Base-by-base conservation (phyloP, 1,140 invertebrate genomes). In the Melitaea cinxia region DNA sequence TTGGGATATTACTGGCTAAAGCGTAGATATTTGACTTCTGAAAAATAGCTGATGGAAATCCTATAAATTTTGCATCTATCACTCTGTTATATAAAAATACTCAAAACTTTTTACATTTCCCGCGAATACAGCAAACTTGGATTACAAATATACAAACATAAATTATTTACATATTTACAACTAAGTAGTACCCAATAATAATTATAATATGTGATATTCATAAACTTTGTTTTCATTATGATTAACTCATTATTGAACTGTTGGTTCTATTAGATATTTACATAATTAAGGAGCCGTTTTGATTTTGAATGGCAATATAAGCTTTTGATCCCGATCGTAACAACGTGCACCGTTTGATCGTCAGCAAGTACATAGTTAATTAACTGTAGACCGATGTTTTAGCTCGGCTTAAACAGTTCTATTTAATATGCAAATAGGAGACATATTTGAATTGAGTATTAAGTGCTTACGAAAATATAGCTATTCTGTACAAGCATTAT, bases 371-470 rank as follows among this genome's bases (percentile, higher is more conserved):
- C 35, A 49, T 65, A 65, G 49, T 65, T 65, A 65, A 65, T 65
- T 65, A 65, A 59, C 63, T 53, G 55, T 30, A 65, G 49, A 52
- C 33, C 45, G 63, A 58, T 59, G 49, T 61, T 61, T 61, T 61
- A 61, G 55, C 49, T 53, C 47, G 35, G 30, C 52, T 50, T 58
- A 26, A 65, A 52, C 63, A 54, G 33, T 23, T 28, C 54, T 59
- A 57, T 56, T 65, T 65, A 47, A 59, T 65, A 65, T 65, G 63
- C 63, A 65, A 59, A 65, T 42, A 58, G 42, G 42, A 58, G 42
- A 24, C 10, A 23, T 4, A 21, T 47, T 23, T 21, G 9, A 19
- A 5, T 45, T 10, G 42, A 45, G 17, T 23, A 47, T 47, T 39
- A 39, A 14, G 42, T 12, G 21, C 42, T 47, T 47, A 47, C 55